phyloP scores from a whole-genome alignment of 2,888 invertebrate species.

The Agrilus biguttatus region DNA sequence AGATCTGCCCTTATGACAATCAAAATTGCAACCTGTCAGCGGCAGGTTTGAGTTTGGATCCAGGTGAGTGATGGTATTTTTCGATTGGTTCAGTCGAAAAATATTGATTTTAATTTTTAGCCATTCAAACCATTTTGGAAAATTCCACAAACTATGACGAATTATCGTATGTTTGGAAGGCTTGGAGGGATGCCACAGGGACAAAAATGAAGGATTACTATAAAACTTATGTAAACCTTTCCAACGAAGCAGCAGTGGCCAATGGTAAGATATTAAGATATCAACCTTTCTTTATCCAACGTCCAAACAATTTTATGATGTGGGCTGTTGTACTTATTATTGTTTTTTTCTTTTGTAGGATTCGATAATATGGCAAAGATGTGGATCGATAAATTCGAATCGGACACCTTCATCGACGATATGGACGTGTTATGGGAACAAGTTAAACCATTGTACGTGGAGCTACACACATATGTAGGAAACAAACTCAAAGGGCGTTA shows the following conservation, averaged over 20 bases:
- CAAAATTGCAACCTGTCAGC: conserved; percentile 22
- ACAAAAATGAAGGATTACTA: conserved; percentile 43
- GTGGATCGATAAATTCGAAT: conserved; percentile 36
- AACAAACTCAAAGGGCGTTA: conserved; percentile 38
- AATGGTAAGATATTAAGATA: too few species aligned
- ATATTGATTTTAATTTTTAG: conserved; percentile 12
- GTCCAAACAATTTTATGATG: too few species aligned
- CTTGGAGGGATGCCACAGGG: conserved; percentile 50
- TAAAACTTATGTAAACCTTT: conserved; percentile 43
- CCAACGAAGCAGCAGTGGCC: conserved; percentile 42
- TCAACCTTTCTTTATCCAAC: too few species aligned
- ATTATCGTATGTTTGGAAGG: conserved; percentile 47
- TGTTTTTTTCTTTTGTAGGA: conserved; percentile 23
- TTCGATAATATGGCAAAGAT: conserved; percentile 35
- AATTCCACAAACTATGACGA: conserved; percentile 43
- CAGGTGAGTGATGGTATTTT: conserved; percentile 17
- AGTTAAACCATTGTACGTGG: conserved; percentile 48
- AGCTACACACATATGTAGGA: conserved; percentile 48
- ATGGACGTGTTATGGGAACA: conserved; percentile 37
- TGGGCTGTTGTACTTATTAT: not conserved
- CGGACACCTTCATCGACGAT: conserved; percentile 27
- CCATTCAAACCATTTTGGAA: conserved; percentile 27
- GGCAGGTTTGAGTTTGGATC: conserved; percentile 24
- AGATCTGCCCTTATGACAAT: conserved; percentile 29
- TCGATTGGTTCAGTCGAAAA: not conserved